These are phyloP conservation scores for Phataginus tricuspis DNA, from an alignment of 2,797 vertebrate species.

Conservation along the genomic window DNA sequence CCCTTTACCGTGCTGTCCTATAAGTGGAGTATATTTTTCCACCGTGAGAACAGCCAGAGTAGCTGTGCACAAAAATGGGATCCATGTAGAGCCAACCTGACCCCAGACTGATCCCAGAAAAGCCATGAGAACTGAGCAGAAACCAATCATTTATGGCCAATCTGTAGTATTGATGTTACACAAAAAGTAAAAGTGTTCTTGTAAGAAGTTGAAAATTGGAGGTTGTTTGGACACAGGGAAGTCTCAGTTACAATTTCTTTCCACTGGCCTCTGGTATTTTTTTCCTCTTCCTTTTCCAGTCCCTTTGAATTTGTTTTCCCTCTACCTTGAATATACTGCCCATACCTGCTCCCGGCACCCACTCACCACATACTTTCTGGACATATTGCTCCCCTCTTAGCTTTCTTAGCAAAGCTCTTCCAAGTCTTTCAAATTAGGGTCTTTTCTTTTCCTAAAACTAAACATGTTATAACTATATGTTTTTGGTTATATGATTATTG, in stretches of 20 bases:
- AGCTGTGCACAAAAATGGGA: not conserved
- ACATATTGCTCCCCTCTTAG: not conserved
- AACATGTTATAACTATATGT: not conserved
- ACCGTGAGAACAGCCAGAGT: not conserved
- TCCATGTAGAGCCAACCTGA: not conserved
- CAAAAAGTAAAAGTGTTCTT: not conserved
- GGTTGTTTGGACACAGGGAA: not conserved
- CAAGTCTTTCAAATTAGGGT: not conserved
- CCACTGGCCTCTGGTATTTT: not conserved
- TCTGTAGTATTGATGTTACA: not conserved
- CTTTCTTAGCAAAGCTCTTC: not conserved
- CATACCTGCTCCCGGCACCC: not conserved
- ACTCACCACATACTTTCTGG: not conserved
- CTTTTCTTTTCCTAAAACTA: not conserved
- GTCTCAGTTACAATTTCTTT: not conserved
- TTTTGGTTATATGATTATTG: not conserved
- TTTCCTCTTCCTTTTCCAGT: not conserved
- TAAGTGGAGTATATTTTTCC: not conserved
- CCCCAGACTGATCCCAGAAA: not conserved
- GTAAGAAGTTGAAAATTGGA: not conserved
- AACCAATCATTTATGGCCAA: rapidly evolving
- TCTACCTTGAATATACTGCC: rapidly evolving
- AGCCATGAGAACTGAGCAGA: not conserved
- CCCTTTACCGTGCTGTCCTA: not conserved
- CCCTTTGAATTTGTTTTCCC: not conserved